Conservation (phyloP, 92 coral and sea anemone genomes). For the Palythoa caribaeorum region DNA sequence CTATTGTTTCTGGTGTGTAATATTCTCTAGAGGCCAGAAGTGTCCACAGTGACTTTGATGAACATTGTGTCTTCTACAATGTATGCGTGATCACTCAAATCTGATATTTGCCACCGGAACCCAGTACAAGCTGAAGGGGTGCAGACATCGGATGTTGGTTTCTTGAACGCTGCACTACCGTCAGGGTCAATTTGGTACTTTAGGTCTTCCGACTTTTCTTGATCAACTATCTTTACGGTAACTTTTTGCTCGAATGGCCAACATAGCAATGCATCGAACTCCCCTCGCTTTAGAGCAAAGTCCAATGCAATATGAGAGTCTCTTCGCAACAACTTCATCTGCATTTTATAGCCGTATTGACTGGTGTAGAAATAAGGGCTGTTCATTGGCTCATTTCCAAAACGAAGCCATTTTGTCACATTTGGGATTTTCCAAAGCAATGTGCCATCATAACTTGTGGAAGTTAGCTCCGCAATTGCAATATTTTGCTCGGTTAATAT, state of each 20-base stretch:
- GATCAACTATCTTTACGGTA: not conserved
- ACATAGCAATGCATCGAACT: conserved; percentile 9
- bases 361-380: conserved; percentile 23
- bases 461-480: not conserved
- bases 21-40: too few relatives aligned
- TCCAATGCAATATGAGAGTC: not conserved
- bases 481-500: not conserved
- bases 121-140: too few relatives aligned
- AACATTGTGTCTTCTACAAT: too few relatives aligned
- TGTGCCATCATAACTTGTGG: not conserved
- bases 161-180: too few relatives aligned
- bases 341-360: conserved; percentile 14
- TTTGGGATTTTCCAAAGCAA: not conserved
- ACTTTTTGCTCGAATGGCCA: conserved; percentile 36
- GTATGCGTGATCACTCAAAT: too few relatives aligned
- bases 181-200: too few relatives aligned
- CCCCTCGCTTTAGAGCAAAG: conserved; percentile 23
- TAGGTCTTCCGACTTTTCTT: not conserved
- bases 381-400: not conserved
- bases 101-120: too few relatives aligned
- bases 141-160: too few relatives aligned
- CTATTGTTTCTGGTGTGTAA: too few relatives aligned
- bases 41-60: too few relatives aligned
- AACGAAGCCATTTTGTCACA: not conserved
- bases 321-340: not conserved